Evolutionary conservation across 2,888 invertebrate genomes (phyloP).

Genomic region (Nymphalis polychloros): DNA sequence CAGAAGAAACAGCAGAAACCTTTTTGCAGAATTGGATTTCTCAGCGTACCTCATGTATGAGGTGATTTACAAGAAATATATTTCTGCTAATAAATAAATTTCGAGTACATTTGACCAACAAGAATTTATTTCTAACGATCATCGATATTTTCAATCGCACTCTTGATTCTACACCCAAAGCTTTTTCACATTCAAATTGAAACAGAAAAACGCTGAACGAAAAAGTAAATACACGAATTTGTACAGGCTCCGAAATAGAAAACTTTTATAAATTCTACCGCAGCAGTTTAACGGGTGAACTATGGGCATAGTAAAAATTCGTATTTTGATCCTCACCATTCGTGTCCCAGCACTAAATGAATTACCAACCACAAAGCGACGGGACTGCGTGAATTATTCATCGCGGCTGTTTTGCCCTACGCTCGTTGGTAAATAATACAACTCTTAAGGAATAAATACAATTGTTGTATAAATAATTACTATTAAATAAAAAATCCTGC

Average conservation of each 20-base stretch:
- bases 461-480: not conserved
- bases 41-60: no score
- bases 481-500: not conserved
- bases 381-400: constrained; percentile 60
- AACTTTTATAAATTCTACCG: not conserved
- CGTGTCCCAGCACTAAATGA: constrained; percentile 54
- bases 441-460: not conserved
- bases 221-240: not conserved
- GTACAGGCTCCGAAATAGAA: not conserved
- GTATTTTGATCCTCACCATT: constrained; percentile 24
- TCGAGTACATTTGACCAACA: no score
- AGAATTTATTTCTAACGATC: not conserved
- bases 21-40: no score
- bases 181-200: not conserved
- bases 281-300: not conserved
- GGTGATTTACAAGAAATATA: no score
- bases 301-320: constrained; percentile 1
- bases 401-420: constrained; percentile 51
- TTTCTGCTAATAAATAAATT: no score
- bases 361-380: constrained; percentile 58
- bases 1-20: no score
- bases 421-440: constrained; percentile 4
- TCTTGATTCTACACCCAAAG: not conserved
- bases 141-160: not conserved
- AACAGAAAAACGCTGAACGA: not conserved